A percentile compares a stretch with the other conserved stretches of the same genome.
Evolutionary conservation across 2,113 vertebrate genomes (phyloP).

Genomic region (Lucifuga dentata): DNA sequence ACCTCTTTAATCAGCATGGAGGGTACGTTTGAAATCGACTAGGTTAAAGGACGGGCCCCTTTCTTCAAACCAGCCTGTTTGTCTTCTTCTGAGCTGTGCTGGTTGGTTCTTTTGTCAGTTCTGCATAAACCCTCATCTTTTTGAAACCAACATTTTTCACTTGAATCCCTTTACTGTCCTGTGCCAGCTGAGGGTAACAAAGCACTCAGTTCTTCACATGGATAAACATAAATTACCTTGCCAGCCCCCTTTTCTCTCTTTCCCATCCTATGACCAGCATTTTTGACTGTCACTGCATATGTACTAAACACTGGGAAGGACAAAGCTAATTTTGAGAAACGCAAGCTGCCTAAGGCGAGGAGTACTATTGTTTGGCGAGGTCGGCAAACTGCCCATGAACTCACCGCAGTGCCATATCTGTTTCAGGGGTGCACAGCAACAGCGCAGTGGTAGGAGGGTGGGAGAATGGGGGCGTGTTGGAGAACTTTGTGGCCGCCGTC

Average conservation of each 20-base stretch:
- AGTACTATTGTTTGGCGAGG: slow-evolving; percentile 68
- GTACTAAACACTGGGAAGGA: slow-evolving; percentile 58
- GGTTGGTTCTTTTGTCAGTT: slow-evolving; percentile 34
- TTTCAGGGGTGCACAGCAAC: slow-evolving; percentile 64
- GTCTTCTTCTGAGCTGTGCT: slow-evolving; percentile 32
- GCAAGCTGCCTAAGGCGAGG: slow-evolving; percentile 51
- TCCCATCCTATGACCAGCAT: slow-evolving; percentile 53
- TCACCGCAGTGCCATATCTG: slow-evolving; percentile 69
- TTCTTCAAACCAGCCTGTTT: slow-evolving; percentile 47
- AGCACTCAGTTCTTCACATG: slow-evolving; percentile 53
- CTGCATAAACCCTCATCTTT: slow-evolving; percentile 39
- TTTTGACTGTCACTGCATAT: slow-evolving; percentile 48
- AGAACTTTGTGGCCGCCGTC: slow-evolving; percentile 68
- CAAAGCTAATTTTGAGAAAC: slow-evolving; percentile 63
- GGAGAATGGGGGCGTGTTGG: slow-evolving; percentile 37
- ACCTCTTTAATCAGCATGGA: slow-evolving; percentile 64
- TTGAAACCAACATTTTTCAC: slow-evolving; percentile 51
- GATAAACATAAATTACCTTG: slow-evolving; percentile 55
- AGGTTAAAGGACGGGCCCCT: slow-evolving; percentile 30
- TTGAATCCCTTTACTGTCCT: slow-evolving; percentile 19
- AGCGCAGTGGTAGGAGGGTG: slow-evolving; percentile 53
- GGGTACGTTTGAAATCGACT: slow-evolving; percentile 52
- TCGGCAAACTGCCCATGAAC: slow-evolving; percentile 67
- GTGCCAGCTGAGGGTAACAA: slow-evolving; percentile 50
- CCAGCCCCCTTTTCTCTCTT: slow-evolving; percentile 10